Evolutionary conservation across 2,113 vertebrate species (phyloP), one percentile per base, ranked within the genome.

Genomic region (Pelvicachromis taeniatus): DNA sequence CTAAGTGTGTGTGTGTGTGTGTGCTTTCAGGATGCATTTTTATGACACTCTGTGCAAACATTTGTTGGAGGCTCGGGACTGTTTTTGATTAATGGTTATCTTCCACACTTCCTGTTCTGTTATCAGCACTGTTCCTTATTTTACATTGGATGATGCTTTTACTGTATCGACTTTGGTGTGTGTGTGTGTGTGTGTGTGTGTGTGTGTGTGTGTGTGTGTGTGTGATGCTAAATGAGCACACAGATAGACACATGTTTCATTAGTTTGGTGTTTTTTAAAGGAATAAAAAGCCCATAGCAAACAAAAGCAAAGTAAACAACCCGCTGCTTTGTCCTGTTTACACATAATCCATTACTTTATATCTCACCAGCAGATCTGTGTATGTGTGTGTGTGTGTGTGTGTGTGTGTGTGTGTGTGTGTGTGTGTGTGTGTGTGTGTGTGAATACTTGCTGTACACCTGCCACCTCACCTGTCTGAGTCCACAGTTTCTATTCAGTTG

Each of bases 291-390:
- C 40, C 17, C 26, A 77, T 58, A 7, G 78, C 80, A 85, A 85
- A 80, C 35, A 53, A 38, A 63, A 5, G 2, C n/a, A 84, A 38
- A 61, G 35, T 80, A 85, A 84, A 87, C 61, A 86, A 19, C 29
- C 31, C 3, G 26, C 53, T 54, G 80, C 55, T 83, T 81, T 21
- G 7, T 35, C 23, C 29, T 82, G 84, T 88, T 88, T 40, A 21
- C 68, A 81, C 78, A 82, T 54, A 78, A 87, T 78, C 83, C 65
- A 77, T 82, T 19, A 79, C 65, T 65, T 87, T 68, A 42, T 82
- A 50, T 33, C 78, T 86, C 59, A 59, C 33, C 52, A 4, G 7
- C 17, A 40, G 16, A 33, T 53, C 23, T 68, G 75, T 77, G 48
- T 31, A 31, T 78, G 63, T 61, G 80, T 50, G 9, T n/a, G 45